phyloP scores from a whole-genome alignment of 2,797 vertebrate genomes.

The Peromyscus melanophrys region DNA sequence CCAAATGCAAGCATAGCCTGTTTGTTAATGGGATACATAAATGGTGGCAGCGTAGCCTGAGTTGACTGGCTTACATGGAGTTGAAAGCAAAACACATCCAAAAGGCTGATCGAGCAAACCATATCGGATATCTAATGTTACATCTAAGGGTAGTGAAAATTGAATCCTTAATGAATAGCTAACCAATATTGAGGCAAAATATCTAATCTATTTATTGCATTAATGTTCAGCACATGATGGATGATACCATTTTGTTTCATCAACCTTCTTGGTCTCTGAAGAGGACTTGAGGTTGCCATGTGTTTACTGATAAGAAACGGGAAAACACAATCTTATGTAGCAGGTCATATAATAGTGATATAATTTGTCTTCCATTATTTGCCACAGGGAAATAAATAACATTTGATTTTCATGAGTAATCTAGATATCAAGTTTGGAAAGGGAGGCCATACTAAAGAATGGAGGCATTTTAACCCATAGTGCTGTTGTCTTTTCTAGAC shows the following conservation, averaged over 20 bases:
- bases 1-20: background rate
- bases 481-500: background rate
- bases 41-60: background rate
- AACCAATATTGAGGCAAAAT: conserved; percentile 3
- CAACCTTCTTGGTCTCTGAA: background rate
- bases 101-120: background rate
- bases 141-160: conserved; percentile 45
- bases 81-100: conserved; percentile 6
- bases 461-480: background rate
- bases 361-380: conserved; percentile 46
- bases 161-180: conserved; percentile 35
- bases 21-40: background rate
- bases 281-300: conserved; percentile 1
- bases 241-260: background rate
- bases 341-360: background rate
- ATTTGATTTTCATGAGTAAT: conserved; percentile 26
- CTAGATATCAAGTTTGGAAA: background rate
- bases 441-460: background rate
- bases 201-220: conserved; percentile 26
- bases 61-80: background rate
- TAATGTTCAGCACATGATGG: background rate
- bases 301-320: conserved; percentile 17
- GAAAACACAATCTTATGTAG: conserved; percentile 48
- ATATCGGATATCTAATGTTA: background rate
- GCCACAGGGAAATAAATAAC: background rate